phyloP scores from a whole-genome alignment of 2,113 vertebrate genomes.

The Tringa solitaria region DNA sequence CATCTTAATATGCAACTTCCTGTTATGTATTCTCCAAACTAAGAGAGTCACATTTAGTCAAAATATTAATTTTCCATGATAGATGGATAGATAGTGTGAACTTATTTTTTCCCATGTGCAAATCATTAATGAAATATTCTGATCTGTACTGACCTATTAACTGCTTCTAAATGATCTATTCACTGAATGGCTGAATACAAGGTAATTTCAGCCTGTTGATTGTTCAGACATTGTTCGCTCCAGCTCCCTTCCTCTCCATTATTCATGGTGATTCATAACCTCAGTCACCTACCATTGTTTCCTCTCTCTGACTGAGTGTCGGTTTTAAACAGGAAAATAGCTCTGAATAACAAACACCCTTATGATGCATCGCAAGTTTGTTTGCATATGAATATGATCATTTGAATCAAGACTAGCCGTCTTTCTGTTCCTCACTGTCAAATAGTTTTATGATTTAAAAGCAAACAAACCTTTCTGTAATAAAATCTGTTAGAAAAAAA shows the following conservation, averaged over 20 bases:
- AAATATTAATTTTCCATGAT: background rate
- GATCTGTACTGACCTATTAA: background rate
- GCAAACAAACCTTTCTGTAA: background rate
- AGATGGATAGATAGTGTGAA: background rate
- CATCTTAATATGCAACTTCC: background rate
- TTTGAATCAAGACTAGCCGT: background rate
- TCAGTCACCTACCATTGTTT: background rate
- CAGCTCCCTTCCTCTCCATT: background rate
- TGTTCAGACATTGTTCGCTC: background rate
- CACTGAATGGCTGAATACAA: background rate
- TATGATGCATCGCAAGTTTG: background rate
- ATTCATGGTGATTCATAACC: background rate
- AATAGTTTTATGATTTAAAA: background rate
- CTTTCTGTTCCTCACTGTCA: background rate
- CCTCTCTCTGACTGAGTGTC: background rate
- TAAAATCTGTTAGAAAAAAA: background rate
- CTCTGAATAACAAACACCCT: background rate
- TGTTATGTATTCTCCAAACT: background rate
- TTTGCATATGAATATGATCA: background rate
- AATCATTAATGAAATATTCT: background rate
- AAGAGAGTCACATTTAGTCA: background rate
- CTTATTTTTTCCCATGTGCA: background rate
- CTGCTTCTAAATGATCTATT: background rate
- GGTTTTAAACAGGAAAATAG: background rate
- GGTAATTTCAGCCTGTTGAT: background rate